Evolutionary conservation across 2,113 vertebrate species (phyloP), one percentile per base, ranked within the genome.

Genomic region (Oncorhynchus keta): DNA sequence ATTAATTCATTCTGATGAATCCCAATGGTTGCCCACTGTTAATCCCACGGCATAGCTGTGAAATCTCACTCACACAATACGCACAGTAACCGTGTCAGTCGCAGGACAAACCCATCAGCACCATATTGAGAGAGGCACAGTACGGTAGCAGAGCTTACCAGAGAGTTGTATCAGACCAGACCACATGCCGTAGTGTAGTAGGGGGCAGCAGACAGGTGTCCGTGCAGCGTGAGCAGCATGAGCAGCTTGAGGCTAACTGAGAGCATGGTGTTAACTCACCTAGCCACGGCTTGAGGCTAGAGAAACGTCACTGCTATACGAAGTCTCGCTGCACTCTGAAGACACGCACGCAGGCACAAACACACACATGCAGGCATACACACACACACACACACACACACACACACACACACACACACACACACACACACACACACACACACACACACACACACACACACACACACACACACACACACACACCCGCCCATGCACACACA

Each of bases 231-330:
- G 69, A 64, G 13, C 76, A 72, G 28, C 74, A 68, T 55, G 69
- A 64, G 16, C 76, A 72, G 28, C 74, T 68, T 3, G n/a, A 74
- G 72, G 61, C 76, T 79, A 81, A 64, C 26, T 26, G 68, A 76
- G 77, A 74, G 62, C 79, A 70, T 81, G 79, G 20, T 77, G 51
- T 26, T 39, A 7, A 16, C 67, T 68, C 45, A 67, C 57, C 80
- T 35, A 3, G 18, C 20, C n/a, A 65, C 24, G 2, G 66, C 48
- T 76, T 35, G 49, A 55, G 68, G 32, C 48, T 74, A 76, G 18
- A 24, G 12, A 70, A 45, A 3, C 69, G 62, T 71, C 57, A 76
- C 48, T 1, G 32, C 75, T 85, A 79, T 61, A 59, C 55, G 26
- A 24, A 74, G 82, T 39, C 1, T 39, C 7, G 1, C 35, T 39